phyloP scores from a whole-genome alignment of 2,113 vertebrate species.

The chimpanzee (Pan troglodytes) region DNA sequence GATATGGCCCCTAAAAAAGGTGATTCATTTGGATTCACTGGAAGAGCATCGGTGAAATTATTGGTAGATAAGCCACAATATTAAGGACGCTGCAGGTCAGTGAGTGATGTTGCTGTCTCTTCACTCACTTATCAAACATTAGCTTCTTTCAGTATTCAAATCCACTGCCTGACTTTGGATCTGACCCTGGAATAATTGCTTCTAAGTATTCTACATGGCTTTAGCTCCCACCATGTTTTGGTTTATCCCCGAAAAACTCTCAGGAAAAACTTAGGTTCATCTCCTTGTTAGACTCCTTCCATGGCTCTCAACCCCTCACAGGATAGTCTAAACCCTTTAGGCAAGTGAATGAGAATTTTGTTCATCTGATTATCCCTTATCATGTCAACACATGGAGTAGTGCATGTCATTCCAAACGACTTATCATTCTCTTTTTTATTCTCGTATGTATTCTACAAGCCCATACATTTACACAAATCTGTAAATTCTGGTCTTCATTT shows the following conservation, averaged over 20 bases:
- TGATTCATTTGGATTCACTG: neutral
- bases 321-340: neutral
- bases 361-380: neutral
- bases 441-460: neutral
- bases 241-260: neutral
- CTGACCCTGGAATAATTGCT: neutral
- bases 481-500: neutral
- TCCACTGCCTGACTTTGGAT: neutral
- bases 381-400: neutral
- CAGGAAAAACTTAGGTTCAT: neutral
- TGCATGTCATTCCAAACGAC: neutral
- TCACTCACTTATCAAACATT: neutral
- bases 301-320: neutral
- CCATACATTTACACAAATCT: neutral
- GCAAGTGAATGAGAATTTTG: neutral
- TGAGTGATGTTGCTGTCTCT: neutral
- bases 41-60: neutral
- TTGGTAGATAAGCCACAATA: neutral
- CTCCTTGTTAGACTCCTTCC: neutral
- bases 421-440: neutral
- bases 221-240: neutral
- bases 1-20: neutral
- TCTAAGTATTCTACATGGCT: neutral
- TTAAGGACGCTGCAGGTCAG: neutral
- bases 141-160: accelerated